Evolutionary conservation across 2,888 invertebrate genomes (phyloP).

Genomic region (Ichneumoninae sp.): DNA sequence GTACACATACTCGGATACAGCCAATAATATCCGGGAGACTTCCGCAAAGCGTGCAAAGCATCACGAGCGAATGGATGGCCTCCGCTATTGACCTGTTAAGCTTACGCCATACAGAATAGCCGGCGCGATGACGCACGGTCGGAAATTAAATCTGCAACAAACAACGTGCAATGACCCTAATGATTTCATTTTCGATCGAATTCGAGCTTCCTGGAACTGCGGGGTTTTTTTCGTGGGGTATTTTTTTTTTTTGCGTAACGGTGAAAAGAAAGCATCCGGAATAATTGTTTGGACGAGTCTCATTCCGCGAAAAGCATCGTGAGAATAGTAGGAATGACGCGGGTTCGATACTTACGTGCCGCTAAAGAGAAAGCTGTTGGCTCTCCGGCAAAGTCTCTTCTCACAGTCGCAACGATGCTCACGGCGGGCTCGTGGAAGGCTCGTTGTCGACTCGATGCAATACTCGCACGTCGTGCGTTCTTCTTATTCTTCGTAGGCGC

Average conservation of each 20-base stretch:
- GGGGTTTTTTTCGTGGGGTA: not conserved
- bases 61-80: not conserved
- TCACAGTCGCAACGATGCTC: conserved; percentile 39
- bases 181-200: conserved; percentile 1
- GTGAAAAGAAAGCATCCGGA: not conserved
- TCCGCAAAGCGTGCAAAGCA: conserved; percentile 11
- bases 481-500: not conserved
- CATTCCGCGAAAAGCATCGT: conserved; percentile 11
- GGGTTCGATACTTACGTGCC: conserved; percentile 29
- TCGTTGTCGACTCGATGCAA: not conserved
- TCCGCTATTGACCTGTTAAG: conserved; percentile 4
- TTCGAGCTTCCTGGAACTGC: not conserved
- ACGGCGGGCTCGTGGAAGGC: conserved; percentile 43
- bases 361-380: conserved; percentile 61
- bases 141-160: not conserved
- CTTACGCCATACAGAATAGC: not conserved
- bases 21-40: conserved; percentile 1
- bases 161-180: not conserved
- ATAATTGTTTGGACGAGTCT: conserved; percentile 1
- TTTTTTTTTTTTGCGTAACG: not conserved
- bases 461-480: conserved; percentile 4
- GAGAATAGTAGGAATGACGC: conserved; percentile 42
- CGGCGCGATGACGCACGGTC: not conserved
- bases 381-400: conserved; percentile 19
- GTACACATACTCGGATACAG: conserved; percentile 1